These are phyloP conservation scores for Centropyge bicolor DNA, from an alignment of 2,797 vertebrate genomes.

Conservation along the genomic window DNA sequence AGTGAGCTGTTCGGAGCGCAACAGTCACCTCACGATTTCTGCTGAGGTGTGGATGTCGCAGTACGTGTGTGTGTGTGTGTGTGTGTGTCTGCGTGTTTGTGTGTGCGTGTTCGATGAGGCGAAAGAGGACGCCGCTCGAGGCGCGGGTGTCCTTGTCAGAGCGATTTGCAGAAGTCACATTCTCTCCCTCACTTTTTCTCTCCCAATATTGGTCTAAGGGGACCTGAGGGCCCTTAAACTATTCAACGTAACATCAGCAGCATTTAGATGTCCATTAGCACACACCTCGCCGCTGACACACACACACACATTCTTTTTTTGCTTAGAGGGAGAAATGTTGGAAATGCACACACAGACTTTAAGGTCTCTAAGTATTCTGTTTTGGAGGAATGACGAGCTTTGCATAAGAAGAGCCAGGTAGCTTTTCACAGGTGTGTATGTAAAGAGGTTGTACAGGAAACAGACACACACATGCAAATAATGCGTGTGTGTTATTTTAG, in stretches of 20 bases:
- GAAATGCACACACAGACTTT: constrained; percentile 15
- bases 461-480: constrained; percentile 72
- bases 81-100: constrained; percentile 67
- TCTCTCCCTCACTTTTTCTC: constrained; percentile 69
- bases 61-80: constrained; percentile 53
- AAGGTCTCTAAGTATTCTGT: constrained; percentile 60
- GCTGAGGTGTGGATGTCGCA: constrained; percentile 79
- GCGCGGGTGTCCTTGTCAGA: constrained; percentile 85
- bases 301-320: constrained; percentile 52
- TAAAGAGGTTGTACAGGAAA: constrained; percentile 57
- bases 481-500: constrained; percentile 27
- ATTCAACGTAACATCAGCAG: constrained; percentile 80
- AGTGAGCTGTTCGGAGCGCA: constrained; percentile 77
- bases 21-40: constrained; percentile 81
- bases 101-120: constrained; percentile 79
- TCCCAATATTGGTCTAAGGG: constrained; percentile 79
- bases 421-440: constrained; percentile 78
- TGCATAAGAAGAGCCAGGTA: constrained; percentile 79
- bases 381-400: constrained; percentile 66
- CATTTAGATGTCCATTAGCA: constrained; percentile 82
- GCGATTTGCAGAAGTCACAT: constrained; percentile 83
- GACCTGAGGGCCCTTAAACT: constrained; percentile 79
- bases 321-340: constrained; percentile 48
- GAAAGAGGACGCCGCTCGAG: constrained; percentile 80
- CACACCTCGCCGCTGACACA: constrained; percentile 52